Evolutionary conservation across 1,140 invertebrate species (phyloP).

Genomic region (Solenopsis fugax): DNA sequence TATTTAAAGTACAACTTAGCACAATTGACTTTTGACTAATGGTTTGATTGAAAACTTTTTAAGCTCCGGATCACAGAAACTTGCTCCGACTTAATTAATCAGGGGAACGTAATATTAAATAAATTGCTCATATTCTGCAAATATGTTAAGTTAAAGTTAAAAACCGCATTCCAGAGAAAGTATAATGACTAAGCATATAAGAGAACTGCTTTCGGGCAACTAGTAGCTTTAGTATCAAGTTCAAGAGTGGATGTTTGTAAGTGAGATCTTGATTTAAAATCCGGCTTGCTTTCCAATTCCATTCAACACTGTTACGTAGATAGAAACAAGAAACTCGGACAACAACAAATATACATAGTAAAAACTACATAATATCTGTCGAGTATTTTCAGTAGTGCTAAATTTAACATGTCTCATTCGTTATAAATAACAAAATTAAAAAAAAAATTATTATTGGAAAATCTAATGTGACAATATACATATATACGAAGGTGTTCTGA

Average conservation of each 20-base stretch:
- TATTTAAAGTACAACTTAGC: not conserved
- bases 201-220: slow-evolving; percentile 1
- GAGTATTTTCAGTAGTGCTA: not conserved
- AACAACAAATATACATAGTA: not conserved
- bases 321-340: not conserved
- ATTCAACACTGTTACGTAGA: not conserved
- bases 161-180: slow-evolving; percentile 7
- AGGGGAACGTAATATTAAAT: not conserved
- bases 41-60: not conserved
- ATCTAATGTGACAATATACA: not conserved
- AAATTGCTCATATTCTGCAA: not conserved
- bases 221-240: not conserved
- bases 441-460: not conserved
- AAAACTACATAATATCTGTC: not conserved
- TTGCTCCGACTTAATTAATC: not conserved
- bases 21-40: not conserved
- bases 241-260: not conserved
- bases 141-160: not conserved
- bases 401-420: not conserved
- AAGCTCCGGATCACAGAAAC: not conserved
- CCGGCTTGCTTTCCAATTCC: slow-evolving; percentile 30
- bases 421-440: not conserved
- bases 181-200: slow-evolving; percentile 3
- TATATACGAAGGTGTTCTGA: not conserved
- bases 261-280: slow-evolving; percentile 33